These are phyloP conservation scores for Zapornia atra DNA, from an alignment of 2,113 vertebrate genomes.

Conservation along the genomic window DNA sequence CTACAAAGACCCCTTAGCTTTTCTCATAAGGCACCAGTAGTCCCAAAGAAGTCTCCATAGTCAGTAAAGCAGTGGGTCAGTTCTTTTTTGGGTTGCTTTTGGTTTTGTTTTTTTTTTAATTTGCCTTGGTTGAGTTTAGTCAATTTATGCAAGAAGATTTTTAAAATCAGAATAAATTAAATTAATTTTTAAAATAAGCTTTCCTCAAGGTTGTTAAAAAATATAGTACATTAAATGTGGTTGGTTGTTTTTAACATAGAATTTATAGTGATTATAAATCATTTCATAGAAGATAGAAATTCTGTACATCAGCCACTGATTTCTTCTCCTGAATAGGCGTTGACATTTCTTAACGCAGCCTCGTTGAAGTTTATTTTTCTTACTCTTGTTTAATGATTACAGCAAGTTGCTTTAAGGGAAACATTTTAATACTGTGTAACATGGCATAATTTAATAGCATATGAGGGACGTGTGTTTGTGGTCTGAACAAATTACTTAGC, in stretches of 20 bases:
- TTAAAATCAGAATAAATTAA: neutral
- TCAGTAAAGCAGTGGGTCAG: neutral
- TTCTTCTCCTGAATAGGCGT: neutral
- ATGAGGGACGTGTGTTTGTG: neutral
- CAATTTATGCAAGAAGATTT: neutral
- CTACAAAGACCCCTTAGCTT: neutral
- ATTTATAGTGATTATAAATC: neutral
- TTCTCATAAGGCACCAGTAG: neutral
- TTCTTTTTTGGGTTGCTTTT: neutral
- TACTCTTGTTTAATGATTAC: conserved; percentile 18
- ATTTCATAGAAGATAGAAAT: neutral
- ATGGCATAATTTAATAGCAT: conserved; percentile 22
- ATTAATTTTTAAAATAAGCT: neutral
- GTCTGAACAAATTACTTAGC: conserved; percentile 20
- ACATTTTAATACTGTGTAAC: conserved; percentile 25
- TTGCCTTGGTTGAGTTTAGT: neutral
- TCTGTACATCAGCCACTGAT: neutral
- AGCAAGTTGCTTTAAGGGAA: conserved; percentile 32
- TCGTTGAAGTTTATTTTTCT: conserved; percentile 30
- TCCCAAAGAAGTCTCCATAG: neutral
- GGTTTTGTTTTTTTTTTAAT: neutral
- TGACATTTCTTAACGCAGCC: conserved; percentile 30
- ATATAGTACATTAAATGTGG: neutral
- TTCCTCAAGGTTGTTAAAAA: neutral
- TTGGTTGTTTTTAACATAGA: neutral